Conservation (phyloP, 53 echinoderm and acorn worm genomes). For the Arbacia lixula region DNA sequence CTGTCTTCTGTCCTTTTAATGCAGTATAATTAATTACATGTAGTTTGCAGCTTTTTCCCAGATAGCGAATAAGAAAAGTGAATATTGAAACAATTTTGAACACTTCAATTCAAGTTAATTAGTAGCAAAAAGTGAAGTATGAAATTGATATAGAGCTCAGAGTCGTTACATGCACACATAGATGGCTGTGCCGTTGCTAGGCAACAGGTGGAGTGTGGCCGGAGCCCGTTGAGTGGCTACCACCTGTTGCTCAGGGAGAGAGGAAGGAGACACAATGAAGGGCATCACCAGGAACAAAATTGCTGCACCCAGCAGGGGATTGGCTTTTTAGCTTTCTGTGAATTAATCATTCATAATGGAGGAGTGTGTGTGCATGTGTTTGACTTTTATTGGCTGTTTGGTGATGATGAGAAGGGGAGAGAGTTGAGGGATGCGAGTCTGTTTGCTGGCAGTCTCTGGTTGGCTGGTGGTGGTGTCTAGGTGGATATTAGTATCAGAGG, state of each 20-base stretch:
- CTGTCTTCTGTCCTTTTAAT: too few relatives aligned
- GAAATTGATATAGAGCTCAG: too few relatives aligned
- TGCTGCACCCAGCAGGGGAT: not conserved
- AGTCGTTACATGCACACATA: too few relatives aligned
- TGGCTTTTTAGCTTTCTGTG: slow-evolving; percentile 31
- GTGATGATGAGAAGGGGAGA: too few relatives aligned
- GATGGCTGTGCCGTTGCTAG: slow-evolving; percentile 8
- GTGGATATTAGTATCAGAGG: too few relatives aligned
- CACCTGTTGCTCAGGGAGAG: slow-evolving; percentile 23
- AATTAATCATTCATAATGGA: slow-evolving; percentile 37
- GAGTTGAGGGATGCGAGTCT: too few relatives aligned
- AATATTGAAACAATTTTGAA: not conserved
- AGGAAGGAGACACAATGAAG: slow-evolving; percentile 15
- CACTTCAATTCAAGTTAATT: too few relatives aligned
- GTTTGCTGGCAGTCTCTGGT: too few relatives aligned
- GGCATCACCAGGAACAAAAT: slow-evolving; percentile 3
- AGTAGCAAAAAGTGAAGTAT: too few relatives aligned
- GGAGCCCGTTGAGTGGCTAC: not conserved
- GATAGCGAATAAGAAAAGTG: not conserved
- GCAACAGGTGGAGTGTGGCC: not conserved
- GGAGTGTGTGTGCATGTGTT: too few relatives aligned
- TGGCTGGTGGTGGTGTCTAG: too few relatives aligned
- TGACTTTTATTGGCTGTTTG: not conserved
- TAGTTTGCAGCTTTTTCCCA: not conserved
- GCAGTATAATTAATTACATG: too few relatives aligned